Conservation (phyloP, 2,888 invertebrate genomes). For the Heteromyza rotundicornis region DNA sequence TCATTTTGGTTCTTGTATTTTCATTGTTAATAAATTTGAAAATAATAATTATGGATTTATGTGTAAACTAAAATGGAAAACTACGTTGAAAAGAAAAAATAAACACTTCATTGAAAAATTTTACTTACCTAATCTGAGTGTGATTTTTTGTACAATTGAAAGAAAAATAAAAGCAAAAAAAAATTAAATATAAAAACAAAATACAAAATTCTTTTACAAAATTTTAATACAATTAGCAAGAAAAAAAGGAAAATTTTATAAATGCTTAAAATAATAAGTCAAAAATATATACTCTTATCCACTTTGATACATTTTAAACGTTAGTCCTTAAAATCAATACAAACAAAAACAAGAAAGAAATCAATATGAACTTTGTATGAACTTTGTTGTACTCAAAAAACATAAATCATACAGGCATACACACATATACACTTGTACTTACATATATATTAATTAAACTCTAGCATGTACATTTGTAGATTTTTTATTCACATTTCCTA, state of each 20-base stretch:
- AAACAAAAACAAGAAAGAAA: slow-evolving; percentile 8
- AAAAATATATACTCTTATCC: background rate
- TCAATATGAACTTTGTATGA: background rate
- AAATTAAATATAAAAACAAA: background rate
- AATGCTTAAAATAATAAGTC: background rate
- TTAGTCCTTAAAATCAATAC: background rate
- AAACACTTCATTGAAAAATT: slow-evolving; percentile 20
- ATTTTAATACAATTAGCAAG: slow-evolving; percentile 32
- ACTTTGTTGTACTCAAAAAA: background rate
- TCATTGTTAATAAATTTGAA: no score
- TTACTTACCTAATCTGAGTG: slow-evolving; percentile 21
- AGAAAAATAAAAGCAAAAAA: slow-evolving; percentile 6
- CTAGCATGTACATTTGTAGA: slow-evolving; percentile 36
- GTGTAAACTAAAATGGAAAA: background rate
- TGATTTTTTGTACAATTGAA: slow-evolving; percentile 21
- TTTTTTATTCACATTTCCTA: slow-evolving; percentile 46
- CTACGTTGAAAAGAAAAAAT: slow-evolving; percentile 16
- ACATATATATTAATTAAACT: background rate
- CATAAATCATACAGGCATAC: background rate
- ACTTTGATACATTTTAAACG: background rate
- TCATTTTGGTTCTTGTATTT: no score
- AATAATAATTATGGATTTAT: slow-evolving; percentile 20
- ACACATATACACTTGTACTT: background rate
- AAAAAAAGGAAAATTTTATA: slow-evolving; percentile 16
- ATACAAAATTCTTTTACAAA: slow-evolving; percentile 1